A percentile compares a stretch with the other conserved stretches of the same genome.
These are phyloP conservation scores for Pteria penguin DNA, from an alignment of 2,888 invertebrate species.

Conservation along the genomic window DNA sequence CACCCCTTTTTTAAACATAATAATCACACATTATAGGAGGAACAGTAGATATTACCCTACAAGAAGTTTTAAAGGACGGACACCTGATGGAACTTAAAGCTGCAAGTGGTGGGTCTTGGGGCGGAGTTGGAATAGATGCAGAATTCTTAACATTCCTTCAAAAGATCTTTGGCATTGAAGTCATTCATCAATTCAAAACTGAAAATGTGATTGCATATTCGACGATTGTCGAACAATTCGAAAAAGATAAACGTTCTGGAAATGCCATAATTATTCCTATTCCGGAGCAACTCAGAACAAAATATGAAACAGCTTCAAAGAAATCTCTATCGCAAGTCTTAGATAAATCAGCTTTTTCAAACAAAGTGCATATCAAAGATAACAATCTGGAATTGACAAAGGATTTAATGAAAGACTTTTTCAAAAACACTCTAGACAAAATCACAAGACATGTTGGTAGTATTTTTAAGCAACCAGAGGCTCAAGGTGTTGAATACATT, in stretches of 20 bases:
- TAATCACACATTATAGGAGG: too few relatives aligned
- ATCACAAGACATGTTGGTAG: neutral
- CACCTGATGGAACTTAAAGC: neutral
- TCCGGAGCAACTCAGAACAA: conserved; percentile 25
- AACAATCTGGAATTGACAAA: conserved; percentile 42
- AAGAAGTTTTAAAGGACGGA: conserved; percentile 1
- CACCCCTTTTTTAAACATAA: too few relatives aligned
- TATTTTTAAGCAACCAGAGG: neutral
- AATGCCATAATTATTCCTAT: conserved; percentile 35
- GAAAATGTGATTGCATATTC: conserved; percentile 35
- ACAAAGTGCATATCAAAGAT: conserved; percentile 20
- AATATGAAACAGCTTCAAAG: conserved; percentile 28
- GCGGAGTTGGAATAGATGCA: neutral
- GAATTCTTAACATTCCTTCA: neutral
- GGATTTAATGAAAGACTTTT: conserved; percentile 23
- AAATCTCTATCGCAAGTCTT: conserved; percentile 26
- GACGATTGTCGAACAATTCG: conserved; percentile 45
- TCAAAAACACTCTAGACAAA: neutral
- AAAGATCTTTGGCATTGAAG: neutral
- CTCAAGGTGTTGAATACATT: neutral
- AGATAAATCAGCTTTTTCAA: conserved; percentile 15
- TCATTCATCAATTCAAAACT: neutral
- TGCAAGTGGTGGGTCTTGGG: conserved; percentile 8
- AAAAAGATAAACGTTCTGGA: conserved; percentile 38
- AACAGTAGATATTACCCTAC: conserved; percentile 11